Evolutionary conservation across 2,888 invertebrate species (phyloP).

Genomic region (Apotomis capreana): DNA sequence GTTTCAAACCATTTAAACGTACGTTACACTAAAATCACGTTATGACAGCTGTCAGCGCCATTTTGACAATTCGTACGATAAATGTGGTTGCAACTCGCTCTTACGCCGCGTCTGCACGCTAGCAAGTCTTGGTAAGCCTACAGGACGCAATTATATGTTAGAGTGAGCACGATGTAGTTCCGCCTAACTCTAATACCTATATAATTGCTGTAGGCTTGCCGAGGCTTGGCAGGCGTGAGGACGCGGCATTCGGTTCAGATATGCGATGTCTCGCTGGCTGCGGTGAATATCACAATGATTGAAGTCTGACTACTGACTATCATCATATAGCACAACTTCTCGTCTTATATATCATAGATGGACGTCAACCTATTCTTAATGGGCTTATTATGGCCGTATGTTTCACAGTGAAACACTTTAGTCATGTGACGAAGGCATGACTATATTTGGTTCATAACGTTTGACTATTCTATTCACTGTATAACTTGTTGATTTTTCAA

Average conservation of each 20-base stretch:
- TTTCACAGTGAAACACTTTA: conserved; percentile 19
- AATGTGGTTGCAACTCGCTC: too few relatives aligned
- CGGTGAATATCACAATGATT: conserved; percentile 61
- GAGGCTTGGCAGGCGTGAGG: too few relatives aligned
- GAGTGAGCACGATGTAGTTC: too few relatives aligned
- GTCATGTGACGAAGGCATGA: conserved; percentile 30
- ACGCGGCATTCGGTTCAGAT: conserved; percentile 43
- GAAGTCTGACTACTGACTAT: conserved; percentile 57
- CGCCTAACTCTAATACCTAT: too few relatives aligned
- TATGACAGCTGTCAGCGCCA: background rate
- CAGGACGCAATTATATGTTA: too few relatives aligned
- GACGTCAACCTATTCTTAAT: conserved; percentile 48
- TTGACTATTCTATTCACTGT: conserved; percentile 10
- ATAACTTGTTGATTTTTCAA: conserved; percentile 13
- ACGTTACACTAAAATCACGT: too few relatives aligned
- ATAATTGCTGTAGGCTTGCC: too few relatives aligned
- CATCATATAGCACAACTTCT: conserved; percentile 49
- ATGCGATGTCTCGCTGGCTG: conserved; percentile 31
- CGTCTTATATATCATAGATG: conserved; percentile 50
- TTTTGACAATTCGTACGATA: too few relatives aligned
- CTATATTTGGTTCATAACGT: conserved; percentile 18
- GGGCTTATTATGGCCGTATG: conserved; percentile 33
- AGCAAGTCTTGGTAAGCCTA: too few relatives aligned
- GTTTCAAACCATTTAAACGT: too few relatives aligned
- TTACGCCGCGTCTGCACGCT: too few relatives aligned